Evolutionary conservation across 2,113 vertebrate species (phyloP).

Genomic region (Spizaetus ornatus): DNA sequence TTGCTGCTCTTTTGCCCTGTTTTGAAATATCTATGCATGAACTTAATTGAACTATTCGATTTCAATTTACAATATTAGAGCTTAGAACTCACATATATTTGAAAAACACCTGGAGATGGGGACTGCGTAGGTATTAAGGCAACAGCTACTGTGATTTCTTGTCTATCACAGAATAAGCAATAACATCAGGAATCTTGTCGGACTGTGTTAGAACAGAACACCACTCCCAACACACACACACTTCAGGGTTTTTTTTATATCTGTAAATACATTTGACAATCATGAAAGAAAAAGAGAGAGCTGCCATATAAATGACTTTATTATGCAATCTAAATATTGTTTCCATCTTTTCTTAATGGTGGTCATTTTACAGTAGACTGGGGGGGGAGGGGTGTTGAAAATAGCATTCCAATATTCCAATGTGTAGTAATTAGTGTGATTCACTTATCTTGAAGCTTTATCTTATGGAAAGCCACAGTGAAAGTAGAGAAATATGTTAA

Average conservation of each 20-base stretch:
- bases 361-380: neutral
- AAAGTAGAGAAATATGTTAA: neutral
- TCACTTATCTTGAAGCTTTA: neutral
- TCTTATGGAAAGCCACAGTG: neutral
- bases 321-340: neutral
- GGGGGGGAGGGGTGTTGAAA: neutral
- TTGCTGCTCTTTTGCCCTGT: neutral
- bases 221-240: neutral
- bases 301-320: neutral
- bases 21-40: neutral
- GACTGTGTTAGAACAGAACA: neutral
- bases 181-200: neutral
- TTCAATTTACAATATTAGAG: neutral
- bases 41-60: neutral
- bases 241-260: neutral
- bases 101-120: fast-evolving
- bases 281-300: neutral
- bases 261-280: neutral
- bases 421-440: neutral
- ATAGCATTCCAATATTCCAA: neutral
- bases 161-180: neutral
- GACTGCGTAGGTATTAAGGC: neutral
- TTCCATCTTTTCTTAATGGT: neutral
- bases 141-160: neutral
- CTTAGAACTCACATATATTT: neutral